phyloP scores from a whole-genome alignment of 2,797 vertebrate species.

The Acestrorhynchus altus region DNA sequence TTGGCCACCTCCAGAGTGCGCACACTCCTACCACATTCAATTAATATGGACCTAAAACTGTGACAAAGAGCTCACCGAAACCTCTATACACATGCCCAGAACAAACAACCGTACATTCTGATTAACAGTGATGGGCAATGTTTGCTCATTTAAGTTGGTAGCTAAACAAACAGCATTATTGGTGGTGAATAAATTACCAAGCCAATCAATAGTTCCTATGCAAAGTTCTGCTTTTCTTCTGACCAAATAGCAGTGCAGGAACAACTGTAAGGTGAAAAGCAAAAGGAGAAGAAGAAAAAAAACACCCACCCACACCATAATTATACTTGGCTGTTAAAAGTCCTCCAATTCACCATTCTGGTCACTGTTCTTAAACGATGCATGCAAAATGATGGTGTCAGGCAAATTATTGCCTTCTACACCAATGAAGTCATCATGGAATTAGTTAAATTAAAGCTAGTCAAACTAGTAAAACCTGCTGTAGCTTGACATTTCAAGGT shows the following conservation, averaged over 20 bases:
- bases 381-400: background rate
- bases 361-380: background rate
- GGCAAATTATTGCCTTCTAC: background rate
- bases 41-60: conserved; percentile 12
- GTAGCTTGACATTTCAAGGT: background rate
- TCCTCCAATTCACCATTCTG: background rate
- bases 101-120: background rate
- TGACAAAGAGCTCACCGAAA: background rate
- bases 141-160: background rate
- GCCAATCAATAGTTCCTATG: background rate
- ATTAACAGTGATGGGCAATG: background rate
- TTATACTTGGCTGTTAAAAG: background rate
- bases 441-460: conserved; percentile 12
- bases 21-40: conserved; percentile 9
- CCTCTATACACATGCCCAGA: background rate
- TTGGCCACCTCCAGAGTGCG: background rate
- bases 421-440: background rate
- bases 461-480: background rate
- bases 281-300: background rate
- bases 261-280: background rate
- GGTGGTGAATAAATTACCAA: conserved; percentile 9
- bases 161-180: conserved; percentile 11
- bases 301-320: background rate
- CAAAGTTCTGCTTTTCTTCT: background rate
- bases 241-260: background rate